Conservation (phyloP, 2,888 invertebrate genomes). For the Tribolium freemani region DNA sequence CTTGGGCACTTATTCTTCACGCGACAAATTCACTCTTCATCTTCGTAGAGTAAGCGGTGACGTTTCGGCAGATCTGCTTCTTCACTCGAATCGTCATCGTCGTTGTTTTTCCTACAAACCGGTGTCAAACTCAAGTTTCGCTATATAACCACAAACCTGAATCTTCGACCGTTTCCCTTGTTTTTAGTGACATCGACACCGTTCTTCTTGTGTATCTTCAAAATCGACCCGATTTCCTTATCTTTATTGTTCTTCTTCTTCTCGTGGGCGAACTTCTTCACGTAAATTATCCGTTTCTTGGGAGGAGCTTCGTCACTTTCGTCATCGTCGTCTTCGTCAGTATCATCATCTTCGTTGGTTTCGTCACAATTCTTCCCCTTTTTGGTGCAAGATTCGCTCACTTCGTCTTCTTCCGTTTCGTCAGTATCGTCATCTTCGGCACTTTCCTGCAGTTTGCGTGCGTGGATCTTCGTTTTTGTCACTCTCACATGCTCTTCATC, state of each 20-base stretch:
- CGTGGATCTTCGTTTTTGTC: not conserved
- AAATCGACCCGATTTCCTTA: slow-evolving; percentile 49
- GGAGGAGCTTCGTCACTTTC: slow-evolving; percentile 39
- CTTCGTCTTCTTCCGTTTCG: slow-evolving; percentile 43
- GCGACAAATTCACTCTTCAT: slow-evolving; percentile 33
- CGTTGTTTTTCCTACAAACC: slow-evolving; percentile 39
- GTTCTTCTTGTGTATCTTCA: slow-evolving; percentile 53
- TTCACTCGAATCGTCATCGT: slow-evolving; percentile 56
- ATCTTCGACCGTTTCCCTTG: not conserved
- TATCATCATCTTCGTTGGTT: slow-evolving; percentile 37
- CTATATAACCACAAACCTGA: slow-evolving; percentile 31
- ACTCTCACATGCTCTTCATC: not conserved
- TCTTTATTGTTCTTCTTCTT: slow-evolving; percentile 52
- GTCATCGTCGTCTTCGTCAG: slow-evolving; percentile 45
- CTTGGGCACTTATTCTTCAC: not conserved
- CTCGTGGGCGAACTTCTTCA: slow-evolving; percentile 60
- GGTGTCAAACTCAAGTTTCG: not conserved
- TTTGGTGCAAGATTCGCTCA: slow-evolving; percentile 14
- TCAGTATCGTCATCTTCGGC: slow-evolving; percentile 30
- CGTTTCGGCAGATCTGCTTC: slow-evolving; percentile 51
- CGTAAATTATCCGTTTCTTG: slow-evolving; percentile 49
- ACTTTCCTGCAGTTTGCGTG: slow-evolving; percentile 13
- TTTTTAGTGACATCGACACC: not conserved
- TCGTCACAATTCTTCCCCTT: slow-evolving; percentile 5
- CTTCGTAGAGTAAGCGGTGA: slow-evolving; percentile 45